Base-by-base conservation (phyloP, 2,113 vertebrate species). In the Zosterops borbonicus region DNA sequence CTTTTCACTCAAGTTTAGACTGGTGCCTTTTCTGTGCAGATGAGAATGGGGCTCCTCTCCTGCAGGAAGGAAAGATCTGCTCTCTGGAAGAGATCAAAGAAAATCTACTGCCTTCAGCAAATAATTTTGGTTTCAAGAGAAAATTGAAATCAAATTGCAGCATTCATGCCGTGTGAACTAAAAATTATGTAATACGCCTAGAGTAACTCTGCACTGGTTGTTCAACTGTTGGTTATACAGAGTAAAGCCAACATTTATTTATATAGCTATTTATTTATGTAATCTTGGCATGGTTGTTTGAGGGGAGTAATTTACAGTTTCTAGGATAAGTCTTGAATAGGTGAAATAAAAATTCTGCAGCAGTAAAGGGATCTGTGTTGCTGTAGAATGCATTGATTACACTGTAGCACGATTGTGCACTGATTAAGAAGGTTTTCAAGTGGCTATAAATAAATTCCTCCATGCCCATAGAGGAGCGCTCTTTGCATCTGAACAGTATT, bases 361-460 rank as follows among this genome's bases (percentile, higher is more conserved):
- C 27, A 27, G 25, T 84, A 73, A 89, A 65, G 35, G 27, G 50
- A 50, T 91, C 53, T 73, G 42, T 87, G 21, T 79, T 83, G 74
- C 81, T 83, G 62, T 29, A 84, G 65, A 84, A 91, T 18, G 41
- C 84, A 79, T 85, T 95, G 74, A 95, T 95, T 83, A 87, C 63
- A 79, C 23, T n/a, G 49, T 29, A 62, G 46, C 59, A 64, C 64
- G 49, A 87, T 52, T 75, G 62, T 68, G 60, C 41, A 27, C 81
- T 92, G 77, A 91, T 94, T 84, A 79, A 79, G 87, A 64, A 84
- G 63, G 29, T 87, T 68, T 82, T 94, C 41, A 83, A 83, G 41
- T 73, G 58, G 24, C 89, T 92, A 91, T 91, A 95, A 96, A 87
- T 95, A 95, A 89, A 87, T 71, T 85, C 22, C 24, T 78, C 46